Conservation (phyloP, 2,113 vertebrate genomes). For the Phoxinus phoxinus region DNA sequence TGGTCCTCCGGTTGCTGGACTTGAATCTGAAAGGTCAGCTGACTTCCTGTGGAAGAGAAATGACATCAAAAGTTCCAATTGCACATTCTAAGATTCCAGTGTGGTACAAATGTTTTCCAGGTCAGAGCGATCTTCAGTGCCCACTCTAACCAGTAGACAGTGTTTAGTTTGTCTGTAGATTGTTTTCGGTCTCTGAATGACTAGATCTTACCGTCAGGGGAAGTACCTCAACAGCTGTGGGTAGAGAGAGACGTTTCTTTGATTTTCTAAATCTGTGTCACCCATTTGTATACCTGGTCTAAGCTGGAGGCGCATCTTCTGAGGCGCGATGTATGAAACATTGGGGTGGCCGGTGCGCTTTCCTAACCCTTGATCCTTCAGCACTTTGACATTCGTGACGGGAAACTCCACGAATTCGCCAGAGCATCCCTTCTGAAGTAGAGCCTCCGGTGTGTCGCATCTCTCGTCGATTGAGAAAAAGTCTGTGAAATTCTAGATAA, state of each 20-base stretch:
- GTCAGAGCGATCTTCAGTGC: neutral
- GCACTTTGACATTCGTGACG: constrained; percentile 77
- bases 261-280: constrained; percentile 42
- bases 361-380: constrained; percentile 79
- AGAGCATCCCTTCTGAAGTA: constrained; percentile 85
- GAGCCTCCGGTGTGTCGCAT: constrained; percentile 83
- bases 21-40: constrained; percentile 87
- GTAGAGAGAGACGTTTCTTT: constrained; percentile 29
- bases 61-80: neutral
- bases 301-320: constrained; percentile 85
- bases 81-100: neutral
- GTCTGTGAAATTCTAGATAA: constrained; percentile 89
- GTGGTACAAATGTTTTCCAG: constrained; percentile 33
- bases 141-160: neutral
- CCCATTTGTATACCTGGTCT: constrained; percentile 81
- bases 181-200: constrained; percentile 8
- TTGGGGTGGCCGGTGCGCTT: constrained; percentile 72
- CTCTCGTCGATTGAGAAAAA: constrained; percentile 79
- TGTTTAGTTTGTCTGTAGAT: neutral
- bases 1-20: constrained; percentile 93
- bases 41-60: constrained; percentile 74
- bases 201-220: neutral
- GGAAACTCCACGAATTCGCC: constrained; percentile 82
- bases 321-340: constrained; percentile 89
- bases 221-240: constrained; percentile 25